A percentile compares a stretch with the other conserved stretches of the same genome.
Evolutionary conservation across 2,113 vertebrate genomes (phyloP).

Genomic region (Pelecanoides urinatrix): DNA sequence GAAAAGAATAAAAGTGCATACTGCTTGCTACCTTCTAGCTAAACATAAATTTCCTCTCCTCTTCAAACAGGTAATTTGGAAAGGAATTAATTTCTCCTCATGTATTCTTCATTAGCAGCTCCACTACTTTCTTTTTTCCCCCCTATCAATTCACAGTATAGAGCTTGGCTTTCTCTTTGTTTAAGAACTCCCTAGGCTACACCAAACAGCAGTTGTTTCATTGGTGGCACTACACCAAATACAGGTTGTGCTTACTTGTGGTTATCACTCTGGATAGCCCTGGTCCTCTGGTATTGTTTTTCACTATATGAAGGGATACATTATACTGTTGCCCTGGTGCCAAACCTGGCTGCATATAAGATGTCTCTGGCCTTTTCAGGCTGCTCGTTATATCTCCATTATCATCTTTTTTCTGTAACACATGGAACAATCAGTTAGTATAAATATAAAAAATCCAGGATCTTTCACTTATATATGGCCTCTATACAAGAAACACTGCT

Average conservation of each 20-base stretch:
- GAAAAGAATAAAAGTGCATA: background rate
- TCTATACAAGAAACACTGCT: fast-evolving
- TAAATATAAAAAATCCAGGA: background rate
- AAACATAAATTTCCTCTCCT: background rate
- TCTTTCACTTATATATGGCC: background rate
- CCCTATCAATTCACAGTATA: fast-evolving
- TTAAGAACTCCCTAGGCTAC: background rate
- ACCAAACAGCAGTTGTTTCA: background rate
- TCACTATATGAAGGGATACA: conserved; percentile 91
- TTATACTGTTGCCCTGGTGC: conserved; percentile 95
- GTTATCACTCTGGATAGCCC: conserved; percentile 84
- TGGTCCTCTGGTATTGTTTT: conserved; percentile 92
- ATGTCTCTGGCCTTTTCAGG: conserved; percentile 86
- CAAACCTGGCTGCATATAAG: conserved; percentile 90
- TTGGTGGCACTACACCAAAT: background rate
- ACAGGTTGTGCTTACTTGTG: conserved; percentile 82
- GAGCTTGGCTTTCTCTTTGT: background rate
- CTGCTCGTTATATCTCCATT: conserved; percentile 89
- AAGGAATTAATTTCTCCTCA: background rate
- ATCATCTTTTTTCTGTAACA: conserved; percentile 93
- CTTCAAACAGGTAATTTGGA: background rate
- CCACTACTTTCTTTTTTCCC: fast-evolving
- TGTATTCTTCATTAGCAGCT: background rate
- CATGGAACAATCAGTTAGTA: background rate
- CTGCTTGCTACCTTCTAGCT: background rate